phyloP scores from a whole-genome alignment of 2,888 invertebrate species.

The Agrotis segetum region DNA sequence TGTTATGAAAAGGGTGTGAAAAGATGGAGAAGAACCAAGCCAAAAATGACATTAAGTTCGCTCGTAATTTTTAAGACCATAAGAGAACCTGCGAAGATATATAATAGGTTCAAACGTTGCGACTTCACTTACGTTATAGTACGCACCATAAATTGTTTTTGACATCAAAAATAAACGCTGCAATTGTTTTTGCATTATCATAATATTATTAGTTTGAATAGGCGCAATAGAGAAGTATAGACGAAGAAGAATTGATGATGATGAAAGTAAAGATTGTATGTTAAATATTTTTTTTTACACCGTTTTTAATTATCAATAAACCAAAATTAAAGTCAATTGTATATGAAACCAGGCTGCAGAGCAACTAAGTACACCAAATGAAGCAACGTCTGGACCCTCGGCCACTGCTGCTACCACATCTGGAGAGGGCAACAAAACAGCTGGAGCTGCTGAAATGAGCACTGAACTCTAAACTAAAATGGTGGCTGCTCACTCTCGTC shows the following conservation, averaged over 20 bases:
- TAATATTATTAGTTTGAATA: too few species aligned
- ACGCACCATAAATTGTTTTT: neutral
- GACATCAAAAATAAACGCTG: too few species aligned
- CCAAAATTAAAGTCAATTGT: conserved; percentile 10
- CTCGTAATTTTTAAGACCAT: neutral
- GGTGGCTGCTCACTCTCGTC: neutral
- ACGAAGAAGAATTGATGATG: too few species aligned
- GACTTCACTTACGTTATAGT: neutral
- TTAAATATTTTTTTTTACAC: neutral
- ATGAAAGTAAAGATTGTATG: too few species aligned
- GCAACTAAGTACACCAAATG: conserved; percentile 82
- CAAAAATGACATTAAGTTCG: neutral
- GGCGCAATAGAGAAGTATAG: too few species aligned
- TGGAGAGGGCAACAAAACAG: conserved; percentile 74
- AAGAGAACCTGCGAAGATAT: neutral
- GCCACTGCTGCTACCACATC: conserved; percentile 69
- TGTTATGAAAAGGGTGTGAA: neutral
- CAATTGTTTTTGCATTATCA: too few species aligned
- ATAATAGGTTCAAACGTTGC: neutral
- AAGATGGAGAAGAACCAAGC: neutral
- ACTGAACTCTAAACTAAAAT: conserved; percentile 93
- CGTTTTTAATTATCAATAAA: neutral
- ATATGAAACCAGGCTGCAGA: conserved; percentile 84
- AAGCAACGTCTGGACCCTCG: conserved; percentile 68
- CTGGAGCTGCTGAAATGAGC: conserved; percentile 92